These are phyloP conservation scores for Platysternon megacephalum DNA, from an alignment of 2,113 vertebrate species.

Conservation along the genomic window DNA sequence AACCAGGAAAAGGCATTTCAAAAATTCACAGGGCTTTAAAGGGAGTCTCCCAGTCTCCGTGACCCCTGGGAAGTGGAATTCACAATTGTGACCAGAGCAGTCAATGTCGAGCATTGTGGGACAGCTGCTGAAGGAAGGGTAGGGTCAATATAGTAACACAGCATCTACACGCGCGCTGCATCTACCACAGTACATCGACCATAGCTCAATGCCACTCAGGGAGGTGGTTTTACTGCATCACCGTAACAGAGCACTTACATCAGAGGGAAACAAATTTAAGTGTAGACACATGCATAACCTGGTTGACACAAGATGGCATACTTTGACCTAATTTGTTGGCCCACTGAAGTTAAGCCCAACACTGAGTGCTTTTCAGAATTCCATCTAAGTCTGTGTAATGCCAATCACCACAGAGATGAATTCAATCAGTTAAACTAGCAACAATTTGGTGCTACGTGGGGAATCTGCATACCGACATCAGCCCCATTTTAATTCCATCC, in stretches of 20 bases:
- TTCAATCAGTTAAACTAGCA: conserved; percentile 1
- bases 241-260: background rate
- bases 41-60: background rate
- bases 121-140: background rate
- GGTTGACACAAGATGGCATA: background rate
- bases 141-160: background rate
- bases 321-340: background rate
- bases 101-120: background rate
- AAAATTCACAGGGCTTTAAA: background rate
- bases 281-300: background rate
- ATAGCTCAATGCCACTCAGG: background rate
- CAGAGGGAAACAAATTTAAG: background rate
- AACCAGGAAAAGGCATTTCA: background rate
- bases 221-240: background rate
- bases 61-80: background rate
- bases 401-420: background rate
- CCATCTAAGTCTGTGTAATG: background rate
- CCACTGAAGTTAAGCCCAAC: background rate
- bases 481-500: background rate
- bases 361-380: background rate
- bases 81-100: background rate
- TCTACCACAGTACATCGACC: background rate
- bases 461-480: background rate
- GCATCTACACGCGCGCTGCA: too few relatives aligned
- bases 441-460: background rate